Base-by-base conservation (phyloP, 2,797 vertebrate species). In the Rhodeus uyekii region DNA sequence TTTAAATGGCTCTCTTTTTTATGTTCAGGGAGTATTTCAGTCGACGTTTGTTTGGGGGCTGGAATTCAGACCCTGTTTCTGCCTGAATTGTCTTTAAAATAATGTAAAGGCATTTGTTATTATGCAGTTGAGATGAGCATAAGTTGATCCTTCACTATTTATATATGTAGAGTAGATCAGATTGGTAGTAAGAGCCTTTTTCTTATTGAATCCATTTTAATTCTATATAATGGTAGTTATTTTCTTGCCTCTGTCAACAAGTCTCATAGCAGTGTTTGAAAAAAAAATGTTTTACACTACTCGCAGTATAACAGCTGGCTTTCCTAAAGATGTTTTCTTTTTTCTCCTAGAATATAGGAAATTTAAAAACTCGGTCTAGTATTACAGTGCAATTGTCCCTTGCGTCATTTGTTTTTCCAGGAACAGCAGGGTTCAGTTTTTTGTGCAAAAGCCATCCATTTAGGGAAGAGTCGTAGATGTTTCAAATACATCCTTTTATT, bases 401-500 rank as follows among this genome's bases (percentile, higher is more conserved):
- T 72, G 14, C 46, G 9, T 71, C 55, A 61, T 72, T 38, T 72
- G 71, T 61, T 46, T 80, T 80, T 55, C 12, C n/a, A 34, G 38
- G 29, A 80, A 58, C 36, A 42, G 50, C 65, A 69, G 65, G 65
- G 53, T 80, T 80, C 58, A 72, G 48, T 74, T 74, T n/a, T 74
- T 53, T 27, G 53, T 36, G 13, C 55, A 80, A 9, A 71, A 44
- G 18, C 27, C n/a, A 12, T 69, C 7, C 27, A 58, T 80, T 80
- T 80, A 34, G 6, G 19, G 24, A 5, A 32, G 64, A 68, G 50
- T 50, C 10, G 9, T 42, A 60, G 38, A 80, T 46, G 78, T 60
- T 58, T 68, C 48, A 60, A 44, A 61, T 18, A 14, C 65, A 61
- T 76, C 42, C 46, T 83, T 71, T 83, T 71, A 48, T 58, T 78